Base-by-base conservation (phyloP, 1,140 invertebrate species). In the Trachymyrmex cornetzi region DNA sequence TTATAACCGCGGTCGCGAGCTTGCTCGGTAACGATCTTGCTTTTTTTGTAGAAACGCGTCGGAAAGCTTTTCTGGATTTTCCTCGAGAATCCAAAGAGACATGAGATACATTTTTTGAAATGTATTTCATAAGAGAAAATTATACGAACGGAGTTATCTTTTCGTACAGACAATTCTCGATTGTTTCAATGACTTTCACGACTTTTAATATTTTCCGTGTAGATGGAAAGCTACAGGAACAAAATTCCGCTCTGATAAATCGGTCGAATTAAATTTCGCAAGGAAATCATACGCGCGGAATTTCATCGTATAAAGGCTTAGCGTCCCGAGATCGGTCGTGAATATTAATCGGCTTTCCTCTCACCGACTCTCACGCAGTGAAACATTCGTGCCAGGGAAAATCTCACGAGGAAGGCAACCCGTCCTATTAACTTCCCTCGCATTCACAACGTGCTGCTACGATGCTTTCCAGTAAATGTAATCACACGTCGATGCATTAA, bases 401-500 rank as follows among this genome's bases (percentile, higher is more conserved):
- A 84, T 84, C 80, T 84, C 80, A 53, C 80, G 80, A 74, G 80
- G 55, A 82, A 61, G 30, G 79, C 14, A 24, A n/a, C 24, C 57
- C 55, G 69, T 72, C 69, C 80, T 84, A 75, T 84, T 84, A 84
- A 84, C 80, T 84, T 84, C 80, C 55, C 57, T 84, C 69, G 57
- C 55, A 84, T 84, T 84, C 69, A 61, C 69, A 84, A 75, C 71
- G 69, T 57, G 69, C 63, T 44, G 30, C 69, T 75, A 84, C 69
- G 80, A 84, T 84, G 80, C 80, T 84, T 84, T 84, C 80, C 69
- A 38, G 55, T 84, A 84, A 84, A 84, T 84, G 80, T 84, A 84
- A 84, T 84, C 80, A 84, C 80, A 84, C 80, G 44, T 84, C 80
- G 80, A 84, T 84, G 80, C 80, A 84, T 84, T 84, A 84, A 84